These are phyloP conservation scores for Anthopleura sola DNA, from an alignment of 64 coral and sea anemone genomes.

Conservation along the genomic window DNA sequence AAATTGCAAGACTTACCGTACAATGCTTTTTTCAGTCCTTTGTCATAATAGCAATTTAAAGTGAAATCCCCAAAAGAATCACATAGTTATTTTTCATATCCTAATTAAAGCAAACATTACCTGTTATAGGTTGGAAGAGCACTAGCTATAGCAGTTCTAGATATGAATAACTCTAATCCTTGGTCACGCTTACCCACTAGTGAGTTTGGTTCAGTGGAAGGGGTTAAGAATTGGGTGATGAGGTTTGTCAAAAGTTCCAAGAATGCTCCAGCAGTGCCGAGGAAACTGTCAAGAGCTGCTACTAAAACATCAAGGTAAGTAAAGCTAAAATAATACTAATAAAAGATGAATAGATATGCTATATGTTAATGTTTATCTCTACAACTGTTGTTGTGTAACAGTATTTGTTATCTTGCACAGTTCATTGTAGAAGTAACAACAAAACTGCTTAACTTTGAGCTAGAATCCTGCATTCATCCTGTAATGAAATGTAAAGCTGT, in stretches of 20 bases:
- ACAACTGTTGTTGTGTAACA: background rate
- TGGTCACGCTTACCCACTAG: conserved; percentile 88
- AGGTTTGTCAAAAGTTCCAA: conserved; percentile 89
- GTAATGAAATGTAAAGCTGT: background rate
- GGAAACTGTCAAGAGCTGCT: conserved; percentile 58
- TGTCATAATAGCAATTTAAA: no score
- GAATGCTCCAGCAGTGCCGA: conserved; percentile 74
- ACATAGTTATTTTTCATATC: no score
- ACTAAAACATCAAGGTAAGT: conserved; percentile 77
- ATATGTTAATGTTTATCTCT: no score
- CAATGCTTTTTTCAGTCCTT: no score
- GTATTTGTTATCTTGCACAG: background rate
- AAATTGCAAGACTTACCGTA: no score
- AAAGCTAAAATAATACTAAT: no score
- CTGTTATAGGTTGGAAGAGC: conserved; percentile 75
- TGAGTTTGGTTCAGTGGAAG: conserved; percentile 79
- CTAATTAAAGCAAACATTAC: no score
- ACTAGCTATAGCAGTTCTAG: conserved; percentile 80
- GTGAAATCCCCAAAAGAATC: no score
- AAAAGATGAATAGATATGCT: background rate
- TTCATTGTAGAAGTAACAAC: background rate
- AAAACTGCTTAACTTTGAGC: no score
- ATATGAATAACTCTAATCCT: conserved; percentile 94
- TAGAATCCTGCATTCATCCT: background rate
- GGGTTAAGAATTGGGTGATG: conserved; percentile 89